These are phyloP conservation scores for Panthera uncia DNA, from an alignment of 2,113 vertebrate genomes.

Conservation along the genomic window DNA sequence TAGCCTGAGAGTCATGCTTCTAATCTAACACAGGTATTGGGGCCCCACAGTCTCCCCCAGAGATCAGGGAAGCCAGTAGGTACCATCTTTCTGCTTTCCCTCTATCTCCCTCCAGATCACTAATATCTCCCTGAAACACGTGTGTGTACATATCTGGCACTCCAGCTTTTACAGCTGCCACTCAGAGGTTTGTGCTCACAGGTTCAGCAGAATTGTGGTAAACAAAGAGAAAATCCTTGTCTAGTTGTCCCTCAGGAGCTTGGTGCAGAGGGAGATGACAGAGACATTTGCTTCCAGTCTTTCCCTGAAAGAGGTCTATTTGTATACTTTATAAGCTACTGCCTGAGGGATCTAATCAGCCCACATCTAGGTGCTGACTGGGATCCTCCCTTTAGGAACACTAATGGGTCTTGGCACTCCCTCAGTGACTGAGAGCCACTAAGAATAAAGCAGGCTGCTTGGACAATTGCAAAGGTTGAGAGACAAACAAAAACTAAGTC, in stretches of 20 bases:
- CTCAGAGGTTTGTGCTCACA: neutral
- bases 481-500: neutral
- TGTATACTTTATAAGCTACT: neutral
- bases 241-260: neutral
- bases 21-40: neutral
- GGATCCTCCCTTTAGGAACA: neutral
- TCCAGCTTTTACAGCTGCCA: neutral
- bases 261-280: neutral
- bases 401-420: neutral
- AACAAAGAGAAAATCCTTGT: neutral
- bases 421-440: neutral
- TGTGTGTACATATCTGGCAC: neutral
- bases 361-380: neutral
- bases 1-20: neutral
- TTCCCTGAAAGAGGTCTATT: neutral
- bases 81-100: neutral
- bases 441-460: neutral
- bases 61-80: neutral
- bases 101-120: neutral
- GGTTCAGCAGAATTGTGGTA: neutral
- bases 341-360: neutral
- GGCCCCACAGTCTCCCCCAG: neutral
- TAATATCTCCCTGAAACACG: neutral
- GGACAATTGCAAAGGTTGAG: neutral
- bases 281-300: neutral